A percentile compares a stretch with the other conserved stretches of the same genome.
phyloP scores from a whole-genome alignment of 2,113 vertebrate species.

The Hymenochirus boettgeri region DNA sequence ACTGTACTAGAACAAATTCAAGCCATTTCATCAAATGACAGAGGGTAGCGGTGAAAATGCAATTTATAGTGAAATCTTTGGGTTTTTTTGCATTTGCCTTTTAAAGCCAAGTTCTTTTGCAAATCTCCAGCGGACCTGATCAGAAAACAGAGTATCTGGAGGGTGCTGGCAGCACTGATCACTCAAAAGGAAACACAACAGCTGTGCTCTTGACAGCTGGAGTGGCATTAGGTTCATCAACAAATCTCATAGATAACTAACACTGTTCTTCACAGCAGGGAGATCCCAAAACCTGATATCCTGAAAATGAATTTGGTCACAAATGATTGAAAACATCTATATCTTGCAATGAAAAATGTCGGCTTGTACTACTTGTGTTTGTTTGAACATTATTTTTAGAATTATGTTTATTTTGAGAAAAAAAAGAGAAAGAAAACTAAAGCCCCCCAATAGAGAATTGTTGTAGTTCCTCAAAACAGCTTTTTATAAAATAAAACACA shows the following conservation, averaged over 20 bases:
- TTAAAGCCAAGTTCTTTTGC: constrained; percentile 53
- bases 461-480: too few relatives aligned
- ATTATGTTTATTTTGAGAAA: too few relatives aligned
- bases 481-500: too few relatives aligned
- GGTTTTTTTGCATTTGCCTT: constrained; percentile 58
- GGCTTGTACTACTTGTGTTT: too few relatives aligned
- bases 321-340: constrained; percentile 33
- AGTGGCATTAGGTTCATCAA: constrained; percentile 72
- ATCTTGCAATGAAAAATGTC: constrained; percentile 13
- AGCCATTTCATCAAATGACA: constrained; percentile 55
- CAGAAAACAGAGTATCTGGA: constrained; percentile 62
- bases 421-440: too few relatives aligned
- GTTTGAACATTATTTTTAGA: too few relatives aligned
- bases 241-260: constrained; percentile 64
- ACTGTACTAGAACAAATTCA: constrained; percentile 64
- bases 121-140: constrained; percentile 63
- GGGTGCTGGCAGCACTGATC: constrained; percentile 71
- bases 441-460: too few relatives aligned
- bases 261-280: constrained; percentile 61
- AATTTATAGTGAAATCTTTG: constrained; percentile 68
- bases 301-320: constrained; percentile 43
- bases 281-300: constrained; percentile 56
- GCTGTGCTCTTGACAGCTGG: constrained; percentile 89
- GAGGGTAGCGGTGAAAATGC: constrained; percentile 60
- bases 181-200: constrained; percentile 85